Evolutionary conservation across 1,140 invertebrate genomes (phyloP), one percentile per base, ranked within the genome.

Genomic region (Brachionus rotundiformis): DNA sequence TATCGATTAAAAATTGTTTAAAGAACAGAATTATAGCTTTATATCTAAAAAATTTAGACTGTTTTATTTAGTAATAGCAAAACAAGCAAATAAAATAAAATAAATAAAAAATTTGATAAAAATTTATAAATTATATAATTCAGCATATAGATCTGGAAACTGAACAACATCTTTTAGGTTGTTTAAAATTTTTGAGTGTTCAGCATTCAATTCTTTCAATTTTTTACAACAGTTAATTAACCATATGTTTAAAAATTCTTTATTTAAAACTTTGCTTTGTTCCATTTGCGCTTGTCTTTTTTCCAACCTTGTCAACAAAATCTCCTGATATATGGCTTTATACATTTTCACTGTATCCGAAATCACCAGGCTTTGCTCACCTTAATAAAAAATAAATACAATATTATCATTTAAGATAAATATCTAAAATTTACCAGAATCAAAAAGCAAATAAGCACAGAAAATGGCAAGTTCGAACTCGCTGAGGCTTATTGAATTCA

Each of bases 81-180:
- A 63, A 13, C 61, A 63, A 63, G 27, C 25, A 63, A 63, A 63
- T 16, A 63, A 75, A 75, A n/a, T 39, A 68, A 68, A 39, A 68
- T 36, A 11, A 68, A 31, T 68, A 68, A 75, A 31, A 44, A 27
- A 75, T 33, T 41, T 8, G 29, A 44, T 27, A 33, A 33, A 29
- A 47, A 44, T 54, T 44, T 79, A 79, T 63, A 79, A 79, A 63
- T 79, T 79, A 41, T 59, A 79, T 59, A 79, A 63, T 39, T 79
- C 76, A 10, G 76, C 47, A 31, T 79, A 79, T 59, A 79, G 76
- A 79, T 79, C 76, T 23, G 76, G 76, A 79, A 79, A 79, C 16
- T 79, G 76, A 59, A 79, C 59, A 54, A 0, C 49, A 59, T 54
- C 16, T 63, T 79, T 79, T n/a, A 59, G 23, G 16, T 16, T 54